These are phyloP conservation scores for Drosophila murphyi DNA, from an alignment of 1,140 invertebrate genomes.

Conservation along the genomic window DNA sequence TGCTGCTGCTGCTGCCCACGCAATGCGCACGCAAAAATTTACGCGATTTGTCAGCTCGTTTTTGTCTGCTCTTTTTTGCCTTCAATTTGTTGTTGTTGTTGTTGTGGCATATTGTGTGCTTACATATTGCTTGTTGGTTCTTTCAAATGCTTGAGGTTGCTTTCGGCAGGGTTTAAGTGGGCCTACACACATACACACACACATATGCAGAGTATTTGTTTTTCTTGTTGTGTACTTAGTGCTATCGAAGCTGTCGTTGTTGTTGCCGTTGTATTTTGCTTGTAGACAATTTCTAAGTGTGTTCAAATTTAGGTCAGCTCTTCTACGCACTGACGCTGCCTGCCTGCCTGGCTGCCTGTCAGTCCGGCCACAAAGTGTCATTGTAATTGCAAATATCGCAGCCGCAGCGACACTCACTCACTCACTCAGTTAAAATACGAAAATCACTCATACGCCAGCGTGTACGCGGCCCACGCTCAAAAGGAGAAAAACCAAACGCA, in stretches of 20 bases:
- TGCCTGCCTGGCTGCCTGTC: conserved; percentile 22
- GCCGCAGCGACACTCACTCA: conserved; percentile 48
- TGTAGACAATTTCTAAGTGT: conserved; percentile 82
- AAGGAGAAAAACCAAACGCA: conserved; percentile 36
- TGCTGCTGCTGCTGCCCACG: conserved; percentile 32
- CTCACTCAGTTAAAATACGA: background rate
- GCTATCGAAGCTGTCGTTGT: conserved; percentile 68
- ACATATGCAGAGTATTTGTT: conserved; percentile 19
- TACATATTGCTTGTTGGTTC: conserved; percentile 67
- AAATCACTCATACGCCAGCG: conserved; percentile 61
- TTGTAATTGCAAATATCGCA: conserved; percentile 83
- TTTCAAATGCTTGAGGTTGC: conserved; percentile 72
- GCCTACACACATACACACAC: conserved; percentile 52
- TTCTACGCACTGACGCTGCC: conserved; percentile 63
- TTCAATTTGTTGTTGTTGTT: conserved; percentile 47
- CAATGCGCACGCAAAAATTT: conserved; percentile 52
- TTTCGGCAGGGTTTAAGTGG: conserved; percentile 82
- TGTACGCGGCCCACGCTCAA: conserved; percentile 63
- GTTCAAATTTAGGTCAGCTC: conserved; percentile 76
- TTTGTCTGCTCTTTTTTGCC: background rate
- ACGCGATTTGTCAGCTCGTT: conserved; percentile 45
- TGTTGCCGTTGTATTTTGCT: conserved; percentile 63
- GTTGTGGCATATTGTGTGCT: conserved; percentile 38
- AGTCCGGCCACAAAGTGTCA: conserved; percentile 65
- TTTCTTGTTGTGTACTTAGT: conserved; percentile 74